These are phyloP conservation scores for Sebastes miniatus DNA, from an alignment of 2,797 vertebrate species.

Conservation along the genomic window DNA sequence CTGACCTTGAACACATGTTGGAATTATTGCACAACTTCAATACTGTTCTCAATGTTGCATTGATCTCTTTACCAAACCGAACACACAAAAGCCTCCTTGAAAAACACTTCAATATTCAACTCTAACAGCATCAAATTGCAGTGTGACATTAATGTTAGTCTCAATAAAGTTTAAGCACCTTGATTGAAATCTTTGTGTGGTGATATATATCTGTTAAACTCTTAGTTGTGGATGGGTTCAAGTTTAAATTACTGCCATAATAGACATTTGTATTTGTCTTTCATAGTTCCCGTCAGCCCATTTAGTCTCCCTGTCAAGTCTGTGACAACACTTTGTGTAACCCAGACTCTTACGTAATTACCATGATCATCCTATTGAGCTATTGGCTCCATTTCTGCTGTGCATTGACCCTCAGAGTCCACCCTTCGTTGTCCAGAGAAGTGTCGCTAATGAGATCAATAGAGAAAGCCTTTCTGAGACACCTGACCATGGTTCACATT, in stretches of 20 bases:
- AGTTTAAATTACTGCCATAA: neutral
- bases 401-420: conserved; percentile 45
- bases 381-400: conserved; percentile 60
- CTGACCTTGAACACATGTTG: neutral
- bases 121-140: neutral
- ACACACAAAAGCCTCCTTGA: neutral
- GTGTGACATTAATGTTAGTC: neutral
- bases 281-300: neutral
- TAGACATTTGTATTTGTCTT: neutral
- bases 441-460: conserved; percentile 75
- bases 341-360: conserved; percentile 51
- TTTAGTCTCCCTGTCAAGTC: conserved; percentile 2
- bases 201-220: neutral
- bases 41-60: neutral
- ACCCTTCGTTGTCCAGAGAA: conserved; percentile 35
- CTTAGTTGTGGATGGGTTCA: neutral
- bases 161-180: neutral
- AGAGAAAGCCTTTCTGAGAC: conserved; percentile 50
- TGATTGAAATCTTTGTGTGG: neutral
- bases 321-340: conserved; percentile 17
- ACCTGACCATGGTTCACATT: conserved; percentile 47
- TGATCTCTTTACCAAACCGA: neutral
- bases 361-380: conserved; percentile 65
- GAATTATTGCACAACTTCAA: neutral
- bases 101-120: neutral